Base-by-base conservation (phyloP, 1,140 invertebrate genomes). In the Rhagoletis zephyria region DNA sequence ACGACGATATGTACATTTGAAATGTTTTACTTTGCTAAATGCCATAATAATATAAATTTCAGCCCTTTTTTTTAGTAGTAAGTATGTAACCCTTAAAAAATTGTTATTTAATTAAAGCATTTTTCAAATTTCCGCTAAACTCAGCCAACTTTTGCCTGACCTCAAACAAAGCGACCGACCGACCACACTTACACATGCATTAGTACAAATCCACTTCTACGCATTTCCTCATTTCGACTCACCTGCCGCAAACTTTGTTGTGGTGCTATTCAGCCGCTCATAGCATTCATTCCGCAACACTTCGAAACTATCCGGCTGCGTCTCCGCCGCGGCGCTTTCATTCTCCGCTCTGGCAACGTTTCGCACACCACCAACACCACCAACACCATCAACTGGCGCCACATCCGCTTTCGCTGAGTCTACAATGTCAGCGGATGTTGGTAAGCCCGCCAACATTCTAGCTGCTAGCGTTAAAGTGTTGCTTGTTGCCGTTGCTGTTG, bases 211-310 rank as follows among this genome's bases (percentile, higher is more conserved):
- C 61, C 16, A 56, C 48, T n/a, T 16, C 42, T 16, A 51, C 64
- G 5, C 4, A n/a, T 30, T 16, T 45, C 3, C 42, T 56, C 51
- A 56, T 7, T 56, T 56, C 45, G 3, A 89, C 89, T 85, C 85
- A 89, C 87, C 85, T 87, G 87, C 88, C 86, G 89, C 88, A 87
- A 67, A 85, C 3, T 85, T 56, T 67, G 81, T 87, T 74, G 59
- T 60, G 67, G 87, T 89, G 81, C 85, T 85, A 88, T 88, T 90
- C 86, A 70, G 70, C 42, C 85, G 87, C 40, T 88, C 87, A 87
- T 88, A 86, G n/a, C 87, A 88, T 77, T 87, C 70, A 1, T 63
- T 61, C 7, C 87, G 81, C 12, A 88, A 56, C 48, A 64, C 86
- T 40, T 86, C 88, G n/a, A 88, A 77, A 30, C 40, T 51, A 86